A percentile compares a stretch with the other conserved stretches of the same genome.
Evolutionary conservation across 2,888 invertebrate species (phyloP).

Genomic region (Falcaria lacertinaria): DNA sequence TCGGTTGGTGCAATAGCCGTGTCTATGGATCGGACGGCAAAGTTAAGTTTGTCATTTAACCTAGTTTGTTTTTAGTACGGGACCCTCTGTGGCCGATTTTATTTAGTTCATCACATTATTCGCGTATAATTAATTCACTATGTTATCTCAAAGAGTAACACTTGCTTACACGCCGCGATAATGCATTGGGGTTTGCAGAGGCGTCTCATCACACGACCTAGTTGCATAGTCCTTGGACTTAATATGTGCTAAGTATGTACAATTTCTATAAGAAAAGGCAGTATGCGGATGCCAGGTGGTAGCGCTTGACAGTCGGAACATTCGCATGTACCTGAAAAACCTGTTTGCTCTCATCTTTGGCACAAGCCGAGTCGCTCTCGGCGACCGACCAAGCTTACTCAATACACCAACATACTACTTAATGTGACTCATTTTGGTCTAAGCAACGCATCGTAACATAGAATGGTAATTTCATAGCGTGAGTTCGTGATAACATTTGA

Average conservation of each 20-base stretch:
- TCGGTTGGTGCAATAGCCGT: no score
- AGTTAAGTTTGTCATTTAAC: no score
- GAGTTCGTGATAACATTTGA: no score
- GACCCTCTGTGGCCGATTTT: no score
- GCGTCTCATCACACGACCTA: conserved; percentile 38
- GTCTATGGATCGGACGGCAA: no score
- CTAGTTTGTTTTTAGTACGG: no score
- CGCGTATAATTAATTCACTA: no score
- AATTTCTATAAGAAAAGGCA: conserved; percentile 28
- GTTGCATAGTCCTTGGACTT: conserved; percentile 49
- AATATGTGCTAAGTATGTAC: conserved; percentile 32
- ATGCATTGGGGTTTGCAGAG: not conserved
- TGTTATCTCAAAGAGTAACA: not conserved
- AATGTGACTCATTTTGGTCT: no score
- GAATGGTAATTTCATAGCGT: no score
- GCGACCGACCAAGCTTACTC: conserved; percentile 5
- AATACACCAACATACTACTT: not conserved
- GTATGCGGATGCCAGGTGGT: conserved; percentile 29
- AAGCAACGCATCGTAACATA: no score
- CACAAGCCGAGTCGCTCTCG: conserved; percentile 14
- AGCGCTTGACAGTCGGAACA: conserved; percentile 20
- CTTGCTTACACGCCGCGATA: not conserved
- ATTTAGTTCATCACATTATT: no score
- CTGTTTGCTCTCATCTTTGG: conserved; percentile 29
- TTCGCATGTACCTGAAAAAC: conserved; percentile 41